phyloP scores from a whole-genome alignment of 1,140 invertebrate species.

The Pararge aegeria region DNA sequence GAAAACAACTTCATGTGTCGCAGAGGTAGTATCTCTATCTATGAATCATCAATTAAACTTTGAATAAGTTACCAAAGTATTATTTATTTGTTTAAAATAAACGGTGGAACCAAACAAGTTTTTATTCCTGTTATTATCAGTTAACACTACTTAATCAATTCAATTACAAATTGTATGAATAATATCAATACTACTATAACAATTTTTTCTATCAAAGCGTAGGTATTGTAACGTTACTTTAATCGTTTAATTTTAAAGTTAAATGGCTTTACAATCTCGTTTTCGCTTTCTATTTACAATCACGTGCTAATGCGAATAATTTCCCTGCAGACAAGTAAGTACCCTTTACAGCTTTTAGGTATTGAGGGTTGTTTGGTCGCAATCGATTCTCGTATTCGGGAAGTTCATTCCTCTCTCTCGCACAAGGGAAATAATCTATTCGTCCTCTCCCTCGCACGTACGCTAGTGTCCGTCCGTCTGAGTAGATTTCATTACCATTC shows the following conservation, averaged over 20 bases:
- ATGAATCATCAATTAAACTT: too few relatives aligned
- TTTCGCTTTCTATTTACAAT: conserved; percentile 9
- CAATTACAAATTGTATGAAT: not conserved
- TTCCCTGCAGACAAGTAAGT: conserved; percentile 34
- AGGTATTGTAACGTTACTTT: not conserved
- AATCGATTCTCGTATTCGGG: conserved; percentile 67
- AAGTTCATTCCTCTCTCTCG: conserved; percentile 40
- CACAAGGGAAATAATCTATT: conserved; percentile 8
- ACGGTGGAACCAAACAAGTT: too few relatives aligned
- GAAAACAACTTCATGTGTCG: too few relatives aligned
- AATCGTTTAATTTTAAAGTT: conserved; percentile 1
- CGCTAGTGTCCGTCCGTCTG: conserved; percentile 45
- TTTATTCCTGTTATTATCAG: too few relatives aligned
- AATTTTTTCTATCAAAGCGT: not conserved
- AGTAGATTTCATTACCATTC: conserved; percentile 40
- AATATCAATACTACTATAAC: too few relatives aligned
- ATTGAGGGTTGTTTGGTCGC: conserved; percentile 60
- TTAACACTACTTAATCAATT: too few relatives aligned
- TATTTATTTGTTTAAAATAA: too few relatives aligned
- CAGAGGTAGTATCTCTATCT: too few relatives aligned
- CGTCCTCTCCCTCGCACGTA: conserved; percentile 33
- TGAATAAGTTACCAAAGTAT: too few relatives aligned
- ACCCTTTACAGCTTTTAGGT: conserved; percentile 39
- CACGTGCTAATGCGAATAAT: conserved; percentile 35
- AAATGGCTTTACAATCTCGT: conserved; percentile 2